phyloP scores from a whole-genome alignment of 1,140 invertebrate species.

The Anastatus disparis region DNA sequence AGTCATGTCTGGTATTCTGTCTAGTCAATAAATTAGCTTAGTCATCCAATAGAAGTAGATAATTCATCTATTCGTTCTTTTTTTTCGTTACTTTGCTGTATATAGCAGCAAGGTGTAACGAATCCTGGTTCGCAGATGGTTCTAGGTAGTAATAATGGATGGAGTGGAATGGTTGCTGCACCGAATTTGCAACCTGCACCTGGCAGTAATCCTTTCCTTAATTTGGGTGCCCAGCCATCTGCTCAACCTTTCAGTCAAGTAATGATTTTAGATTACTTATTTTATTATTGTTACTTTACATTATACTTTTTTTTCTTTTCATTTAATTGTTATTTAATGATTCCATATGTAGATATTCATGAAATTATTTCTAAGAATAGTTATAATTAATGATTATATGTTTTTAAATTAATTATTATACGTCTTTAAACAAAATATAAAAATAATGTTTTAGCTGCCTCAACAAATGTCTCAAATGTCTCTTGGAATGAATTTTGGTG shows the following conservation, averaged over 20 bases:
- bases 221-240: conserved; percentile 54
- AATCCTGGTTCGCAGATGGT: conserved; percentile 40
- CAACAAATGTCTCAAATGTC: conserved; percentile 71
- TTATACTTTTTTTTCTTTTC: not conserved
- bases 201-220: conserved; percentile 65
- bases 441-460: conserved; percentile 69
- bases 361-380: no score
- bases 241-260: conserved; percentile 41
- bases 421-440: no score
- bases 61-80: not conserved
- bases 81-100: not conserved
- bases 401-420: no score
- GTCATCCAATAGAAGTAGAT: not conserved
- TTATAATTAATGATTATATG: not conserved
- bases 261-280: no score
- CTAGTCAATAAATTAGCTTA: not conserved
- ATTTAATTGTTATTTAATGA: not conserved
- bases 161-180: conserved; percentile 59
- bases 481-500: conserved; percentile 56
- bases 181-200: conserved; percentile 64
- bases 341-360: not conserved
- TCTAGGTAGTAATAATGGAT: conserved; percentile 58
- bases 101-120: conserved; percentile 34
- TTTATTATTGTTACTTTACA: no score
- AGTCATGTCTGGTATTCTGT: not conserved